phyloP scores from a whole-genome alignment of 2,797 vertebrate species.

The Perodicticus potto region DNA sequence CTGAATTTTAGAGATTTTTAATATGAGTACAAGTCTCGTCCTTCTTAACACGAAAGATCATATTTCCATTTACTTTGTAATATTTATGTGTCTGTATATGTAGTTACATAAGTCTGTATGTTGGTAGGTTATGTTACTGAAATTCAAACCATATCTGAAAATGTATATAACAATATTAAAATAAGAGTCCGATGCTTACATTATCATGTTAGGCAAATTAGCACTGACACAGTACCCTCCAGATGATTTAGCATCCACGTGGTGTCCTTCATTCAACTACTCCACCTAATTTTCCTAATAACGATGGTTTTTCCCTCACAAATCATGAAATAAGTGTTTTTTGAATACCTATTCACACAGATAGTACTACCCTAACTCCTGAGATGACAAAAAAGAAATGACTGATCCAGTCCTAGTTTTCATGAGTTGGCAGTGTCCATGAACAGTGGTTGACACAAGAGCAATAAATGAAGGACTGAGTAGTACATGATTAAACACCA shows the following conservation, averaged over 20 bases:
- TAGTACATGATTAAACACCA: not conserved
- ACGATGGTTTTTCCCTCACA: not conserved
- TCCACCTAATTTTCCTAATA: not conserved
- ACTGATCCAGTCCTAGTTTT: not conserved
- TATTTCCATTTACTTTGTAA: not conserved
- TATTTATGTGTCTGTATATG: not conserved
- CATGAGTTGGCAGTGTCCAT: not conserved
- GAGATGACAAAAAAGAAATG: not conserved
- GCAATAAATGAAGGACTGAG: not conserved
- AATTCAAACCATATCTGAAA: constrained; percentile 6
- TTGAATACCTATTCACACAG: not conserved
- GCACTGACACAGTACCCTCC: not conserved
- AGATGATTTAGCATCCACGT: not conserved
- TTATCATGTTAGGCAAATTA: not conserved
- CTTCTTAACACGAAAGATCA: not conserved
- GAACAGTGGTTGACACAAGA: not conserved
- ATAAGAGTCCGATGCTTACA: not conserved
- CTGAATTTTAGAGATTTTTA: constrained; percentile 16
- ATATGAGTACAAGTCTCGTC: not conserved
- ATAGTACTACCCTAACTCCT: not conserved
- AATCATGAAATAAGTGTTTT: not conserved
- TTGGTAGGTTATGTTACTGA: not conserved
- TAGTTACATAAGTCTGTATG: not conserved
- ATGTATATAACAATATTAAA: not conserved
- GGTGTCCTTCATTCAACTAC: not conserved